Evolutionary conservation across 2,888 invertebrate species (phyloP).

Genomic region (Seladonia tumulorum): DNA sequence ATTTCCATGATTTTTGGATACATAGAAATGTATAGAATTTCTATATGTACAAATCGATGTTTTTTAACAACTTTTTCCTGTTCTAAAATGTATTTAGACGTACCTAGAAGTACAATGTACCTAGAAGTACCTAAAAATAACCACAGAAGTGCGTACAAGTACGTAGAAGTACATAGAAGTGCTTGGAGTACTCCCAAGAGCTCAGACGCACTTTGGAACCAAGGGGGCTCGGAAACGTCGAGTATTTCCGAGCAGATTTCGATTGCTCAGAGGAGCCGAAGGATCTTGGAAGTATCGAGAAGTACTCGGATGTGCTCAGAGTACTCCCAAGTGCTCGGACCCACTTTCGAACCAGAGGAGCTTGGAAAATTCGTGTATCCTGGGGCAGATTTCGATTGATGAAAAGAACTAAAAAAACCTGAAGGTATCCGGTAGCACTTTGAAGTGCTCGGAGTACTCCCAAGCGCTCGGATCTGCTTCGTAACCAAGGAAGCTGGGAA

Average conservation of each 20-base stretch:
- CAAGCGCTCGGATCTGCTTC: too few relatives aligned
- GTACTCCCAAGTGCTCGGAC: too few relatives aligned
- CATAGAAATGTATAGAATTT: too few relatives aligned
- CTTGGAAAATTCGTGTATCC: not conserved
- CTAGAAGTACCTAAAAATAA: not conserved
- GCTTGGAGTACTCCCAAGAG: too few relatives aligned
- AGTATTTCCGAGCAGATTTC: not conserved
- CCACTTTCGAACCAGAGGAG: not conserved
- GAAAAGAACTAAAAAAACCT: too few relatives aligned
- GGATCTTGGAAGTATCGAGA: not conserved
- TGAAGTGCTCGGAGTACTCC: not conserved
- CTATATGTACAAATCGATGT: too few relatives aligned
- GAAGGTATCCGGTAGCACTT: too few relatives aligned
- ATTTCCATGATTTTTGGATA: too few relatives aligned
- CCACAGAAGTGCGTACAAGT: not conserved
- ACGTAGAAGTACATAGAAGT: not conserved
- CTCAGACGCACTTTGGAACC: rapidly evolving
- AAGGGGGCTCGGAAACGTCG: not conserved
- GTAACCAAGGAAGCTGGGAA: too few relatives aligned
- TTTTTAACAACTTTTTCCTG: too few relatives aligned
- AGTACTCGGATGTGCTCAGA: not conserved
- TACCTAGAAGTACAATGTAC: not conserved
- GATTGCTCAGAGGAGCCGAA: rapidly evolving
- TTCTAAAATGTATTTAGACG: not conserved
- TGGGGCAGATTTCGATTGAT: not conserved